Evolutionary conservation across 2,888 invertebrate genomes (phyloP), one percentile per base, ranked within the genome.

Genomic region (Alcis repandata): DNA sequence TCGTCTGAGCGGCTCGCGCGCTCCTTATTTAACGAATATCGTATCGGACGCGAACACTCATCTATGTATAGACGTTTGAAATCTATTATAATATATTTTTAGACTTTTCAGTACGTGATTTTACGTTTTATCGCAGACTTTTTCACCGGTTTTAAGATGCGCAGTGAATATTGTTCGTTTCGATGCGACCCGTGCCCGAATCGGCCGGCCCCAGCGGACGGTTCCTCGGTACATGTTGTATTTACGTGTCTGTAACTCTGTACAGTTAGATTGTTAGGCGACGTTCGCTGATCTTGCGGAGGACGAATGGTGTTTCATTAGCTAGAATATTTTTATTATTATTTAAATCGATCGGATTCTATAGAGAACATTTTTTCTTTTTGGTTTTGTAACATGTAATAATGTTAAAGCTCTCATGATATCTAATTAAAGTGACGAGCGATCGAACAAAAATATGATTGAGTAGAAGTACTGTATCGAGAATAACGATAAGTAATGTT

Each of bases 1-100:
- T 99, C 95, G 98, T 98, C 90, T 98, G 90, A 92, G 73, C 75
- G 68, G 20, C 60, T 13, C 15, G 83, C 84, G 84, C n/a, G n/a
- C n/a, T n/a, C n/a, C n/a, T n/a, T 88, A 87, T 87, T 85, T 87
- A 85, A 83, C 73, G 63, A 61, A 77, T 85, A 87, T 83, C 80
- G 82, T 85, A 83, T 80, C 79, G 84, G 77, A 81, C 83, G 80
- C 84, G 83, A 88, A 88, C 87, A 87, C 91, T 89, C 90, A 90
- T 90, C 86, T 90, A 90, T 91, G 91, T 92, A 92, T 92, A 91
- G 92, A 92, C 92, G 87, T 92, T 91, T 89, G 87, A 91, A 91
- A 91, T 91, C 90, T 91, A 90, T 90, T 91, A 90, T 40, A 40
- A 91, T 92, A 91, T 92, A 92, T 91, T 92, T 92, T 92, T 91